Base-by-base conservation (phyloP, 2,888 invertebrate genomes). In the Merodon equestris region DNA sequence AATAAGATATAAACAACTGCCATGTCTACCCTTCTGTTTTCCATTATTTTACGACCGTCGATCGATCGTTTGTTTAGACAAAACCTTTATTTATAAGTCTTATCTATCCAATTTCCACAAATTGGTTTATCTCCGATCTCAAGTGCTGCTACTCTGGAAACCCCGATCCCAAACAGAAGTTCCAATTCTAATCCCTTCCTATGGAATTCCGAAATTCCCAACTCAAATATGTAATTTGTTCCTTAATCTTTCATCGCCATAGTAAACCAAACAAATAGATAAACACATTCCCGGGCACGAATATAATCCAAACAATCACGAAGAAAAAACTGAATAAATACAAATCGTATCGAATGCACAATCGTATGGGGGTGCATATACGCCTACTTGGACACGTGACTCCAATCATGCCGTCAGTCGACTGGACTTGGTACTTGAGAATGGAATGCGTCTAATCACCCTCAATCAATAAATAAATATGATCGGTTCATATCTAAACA, bases 151-250 rank as follows among this genome's bases (percentile, higher is more conserved):
- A 61, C 72, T 48, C 40, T 76, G 51, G 15, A 36, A 44, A 53
- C 9, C 13, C 42, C 15, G 3, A 40, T 40, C 10, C 34, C 19
- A 34, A 27, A 9, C 19, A 54, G 47, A 66, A 47, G 36, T 38
- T 67, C 44, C 47, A 44, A 57, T 42, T 27, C 27, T 63, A 67
- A 77, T 77, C 77, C 72, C 72, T 72, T 57, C 15, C 9, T 45
- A 67, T 50, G 72, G 61, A 72, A 72, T 72, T 77, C 61, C 51
- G 66, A 7, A 61, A 76, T 71, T 76, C 66, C 66, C 76, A 51
- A 19, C 51, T 50, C 48, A 58, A 47, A 58, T 56, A 40, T 27
- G 7, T 7, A 71, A 51, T 71, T 66, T 60, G 27, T 71, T 57
- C 57, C 12, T 36, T 67, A 72, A 77, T 77, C 72, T 67, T 17